Evolutionary conservation across 37 sponge, comb jelly and placozoan species (phyloP).

Genomic region (Lycopodina hypogea): DNA sequence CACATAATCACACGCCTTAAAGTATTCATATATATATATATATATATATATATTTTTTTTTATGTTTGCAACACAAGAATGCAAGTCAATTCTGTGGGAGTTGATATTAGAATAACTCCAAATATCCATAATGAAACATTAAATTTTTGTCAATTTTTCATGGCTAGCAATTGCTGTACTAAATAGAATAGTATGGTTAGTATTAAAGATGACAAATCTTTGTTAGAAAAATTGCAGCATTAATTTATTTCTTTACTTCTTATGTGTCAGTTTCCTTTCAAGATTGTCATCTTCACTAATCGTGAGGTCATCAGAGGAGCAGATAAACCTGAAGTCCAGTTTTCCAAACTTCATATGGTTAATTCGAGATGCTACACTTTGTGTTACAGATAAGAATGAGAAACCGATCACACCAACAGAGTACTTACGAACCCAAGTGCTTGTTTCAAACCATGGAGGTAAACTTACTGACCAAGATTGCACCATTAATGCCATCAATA

Average conservation of each 20-base stretch:
- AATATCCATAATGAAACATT: background rate
- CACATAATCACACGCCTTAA: background rate
- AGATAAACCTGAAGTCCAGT: background rate
- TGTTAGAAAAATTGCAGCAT: background rate
- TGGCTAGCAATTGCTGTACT: too few relatives aligned
- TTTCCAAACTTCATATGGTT: conserved; percentile 61
- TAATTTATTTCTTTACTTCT: background rate
- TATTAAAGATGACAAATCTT: background rate
- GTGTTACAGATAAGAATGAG: background rate
- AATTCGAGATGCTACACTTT: conserved; percentile 12
- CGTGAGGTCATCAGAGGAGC: background rate
- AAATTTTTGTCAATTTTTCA: background rate
- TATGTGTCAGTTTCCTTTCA: background rate
- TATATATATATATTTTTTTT: background rate
- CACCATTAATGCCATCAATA: background rate
- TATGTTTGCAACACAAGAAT: background rate
- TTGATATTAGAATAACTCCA: background rate
- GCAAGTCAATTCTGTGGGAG: background rate
- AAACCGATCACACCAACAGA: background rate
- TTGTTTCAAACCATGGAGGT: background rate
- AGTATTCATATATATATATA: background rate
- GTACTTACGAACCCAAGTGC: background rate
- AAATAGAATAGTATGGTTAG: too few relatives aligned
- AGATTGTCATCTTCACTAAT: background rate
- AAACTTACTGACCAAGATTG: background rate